These are phyloP conservation scores for Julus scandinavius DNA, from an alignment of 2,888 invertebrate genomes.

Conservation along the genomic window DNA sequence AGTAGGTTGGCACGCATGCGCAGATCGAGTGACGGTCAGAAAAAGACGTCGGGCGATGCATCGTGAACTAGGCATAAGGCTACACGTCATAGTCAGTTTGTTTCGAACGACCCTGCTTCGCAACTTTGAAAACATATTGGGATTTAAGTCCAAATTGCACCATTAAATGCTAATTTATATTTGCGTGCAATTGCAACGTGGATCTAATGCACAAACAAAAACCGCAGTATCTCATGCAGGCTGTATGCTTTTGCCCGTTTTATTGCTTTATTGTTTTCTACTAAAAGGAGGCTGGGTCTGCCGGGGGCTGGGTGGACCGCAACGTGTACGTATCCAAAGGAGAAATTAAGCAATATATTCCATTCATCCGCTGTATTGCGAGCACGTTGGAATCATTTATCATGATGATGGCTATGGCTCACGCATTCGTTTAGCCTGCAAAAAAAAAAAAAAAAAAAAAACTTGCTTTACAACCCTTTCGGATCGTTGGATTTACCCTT, in stretches of 20 bases:
- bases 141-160: neutral
- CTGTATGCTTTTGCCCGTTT: neutral
- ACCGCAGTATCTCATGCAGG: neutral
- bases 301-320: neutral
- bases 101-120: neutral
- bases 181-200: neutral
- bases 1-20: too few relatives aligned
- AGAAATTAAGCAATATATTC: neutral
- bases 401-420: neutral
- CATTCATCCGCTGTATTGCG: neutral
- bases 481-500: neutral
- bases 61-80: too few relatives aligned
- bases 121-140: neutral
- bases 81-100: too few relatives aligned
- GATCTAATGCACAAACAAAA: neutral
- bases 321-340: neutral
- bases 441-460: too few relatives aligned
- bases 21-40: too few relatives aligned
- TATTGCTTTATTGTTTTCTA: neutral
- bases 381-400: neutral
- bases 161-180: neutral
- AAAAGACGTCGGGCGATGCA: too few relatives aligned
- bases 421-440: neutral
- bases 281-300: neutral
- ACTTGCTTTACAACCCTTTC: neutral